phyloP scores from a whole-genome alignment of 2,888 invertebrate genomes.

The Amiota minor region DNA sequence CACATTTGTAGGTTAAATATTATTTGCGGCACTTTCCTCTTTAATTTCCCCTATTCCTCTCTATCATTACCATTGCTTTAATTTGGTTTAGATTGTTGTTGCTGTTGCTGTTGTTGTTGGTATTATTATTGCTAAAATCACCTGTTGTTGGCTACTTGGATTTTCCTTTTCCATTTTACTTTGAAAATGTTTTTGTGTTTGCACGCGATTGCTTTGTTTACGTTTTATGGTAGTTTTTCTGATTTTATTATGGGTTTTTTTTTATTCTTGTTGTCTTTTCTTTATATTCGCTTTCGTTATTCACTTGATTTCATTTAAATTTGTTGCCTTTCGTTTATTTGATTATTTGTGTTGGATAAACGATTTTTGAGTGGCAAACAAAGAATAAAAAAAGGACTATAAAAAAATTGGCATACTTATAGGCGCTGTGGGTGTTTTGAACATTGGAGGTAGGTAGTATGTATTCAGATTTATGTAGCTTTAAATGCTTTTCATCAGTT shows the following conservation, averaged over 20 bases:
- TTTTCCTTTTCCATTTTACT: neutral
- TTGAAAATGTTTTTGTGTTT: constrained; percentile 2
- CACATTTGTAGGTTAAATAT: constrained; percentile 23
- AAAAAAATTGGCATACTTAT: constrained; percentile 30
- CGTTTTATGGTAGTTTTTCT: neutral
- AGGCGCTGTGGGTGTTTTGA: constrained; percentile 23
- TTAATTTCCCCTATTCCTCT: neutral
- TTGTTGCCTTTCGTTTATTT: too few species aligned
- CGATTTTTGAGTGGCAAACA: constrained; percentile 21
- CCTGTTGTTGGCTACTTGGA: constrained; percentile 15
- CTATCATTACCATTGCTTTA: neutral
- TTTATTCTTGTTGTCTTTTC: constrained; percentile 6
- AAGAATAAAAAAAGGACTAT: neutral
- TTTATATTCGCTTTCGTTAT: neutral
- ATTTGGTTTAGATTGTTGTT: too few species aligned
- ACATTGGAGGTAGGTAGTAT: too few species aligned
- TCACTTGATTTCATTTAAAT: too few species aligned
- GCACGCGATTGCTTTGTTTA: constrained; percentile 29
- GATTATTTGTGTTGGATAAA: neutral
- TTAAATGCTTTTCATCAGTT: too few species aligned
- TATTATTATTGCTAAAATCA: neutral
- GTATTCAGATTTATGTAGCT: too few species aligned
- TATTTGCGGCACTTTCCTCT: neutral
- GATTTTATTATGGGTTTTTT: constrained; percentile 1
- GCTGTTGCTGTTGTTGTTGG: constrained; percentile 2